Conservation (phyloP, 2,888 invertebrate genomes). For the Dolichomitus sp. region DNA sequence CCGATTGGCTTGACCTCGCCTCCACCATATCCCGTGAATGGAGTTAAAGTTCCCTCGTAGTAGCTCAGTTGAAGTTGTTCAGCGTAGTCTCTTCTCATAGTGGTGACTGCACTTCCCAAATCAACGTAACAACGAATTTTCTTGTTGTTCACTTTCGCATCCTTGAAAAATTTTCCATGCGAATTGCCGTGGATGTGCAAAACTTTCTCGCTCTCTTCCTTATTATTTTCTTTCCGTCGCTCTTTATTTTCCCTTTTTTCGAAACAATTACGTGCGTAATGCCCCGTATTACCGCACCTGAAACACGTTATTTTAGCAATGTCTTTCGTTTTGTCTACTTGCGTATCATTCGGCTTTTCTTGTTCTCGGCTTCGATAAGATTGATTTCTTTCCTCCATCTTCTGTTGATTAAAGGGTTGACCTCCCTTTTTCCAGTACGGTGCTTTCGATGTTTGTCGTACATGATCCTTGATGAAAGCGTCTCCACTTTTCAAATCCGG, state of each 20-base stretch:
- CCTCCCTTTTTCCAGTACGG: constrained; percentile 2
- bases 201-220: not conserved
- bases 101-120: constrained; percentile 4
- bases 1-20: constrained; percentile 2
- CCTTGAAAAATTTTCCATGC: constrained; percentile 10
- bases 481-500: constrained; percentile 66
- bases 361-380: not conserved
- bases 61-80: not conserved
- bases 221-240: not conserved
- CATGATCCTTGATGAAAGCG: not conserved
- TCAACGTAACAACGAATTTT: not conserved
- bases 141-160: not conserved
- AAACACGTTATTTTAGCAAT: not conserved
- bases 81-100: not conserved
- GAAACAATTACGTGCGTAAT: not conserved
- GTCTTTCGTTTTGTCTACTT: not conserved
- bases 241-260: not conserved
- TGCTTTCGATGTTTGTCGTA: not conserved
- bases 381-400: not conserved
- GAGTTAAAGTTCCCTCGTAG: not conserved
- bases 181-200: constrained; percentile 11
- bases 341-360: not conserved
- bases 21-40: constrained; percentile 1
- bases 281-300: not conserved
- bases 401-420: not conserved